Conservation (phyloP, 2,888 invertebrate species). For the Calephelis perditalis region DNA sequence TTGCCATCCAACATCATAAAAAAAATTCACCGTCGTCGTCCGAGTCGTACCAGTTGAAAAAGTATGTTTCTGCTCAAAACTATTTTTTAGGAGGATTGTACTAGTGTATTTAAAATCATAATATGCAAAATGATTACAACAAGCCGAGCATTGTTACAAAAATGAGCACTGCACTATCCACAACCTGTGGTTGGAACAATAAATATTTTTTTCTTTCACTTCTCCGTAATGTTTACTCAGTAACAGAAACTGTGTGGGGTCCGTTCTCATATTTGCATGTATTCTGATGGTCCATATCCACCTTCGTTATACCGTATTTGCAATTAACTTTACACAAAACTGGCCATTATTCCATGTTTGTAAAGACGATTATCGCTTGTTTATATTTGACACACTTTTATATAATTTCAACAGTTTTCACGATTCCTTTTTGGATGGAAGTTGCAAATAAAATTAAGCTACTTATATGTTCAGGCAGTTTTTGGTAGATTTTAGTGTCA, state of each 20-base stretch:
- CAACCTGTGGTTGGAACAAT: constrained; percentile 34
- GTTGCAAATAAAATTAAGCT: not conserved
- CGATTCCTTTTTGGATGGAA: not conserved
- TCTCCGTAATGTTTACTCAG: constrained; percentile 43
- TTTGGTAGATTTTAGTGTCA: not conserved
- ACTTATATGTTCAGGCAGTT: not conserved
- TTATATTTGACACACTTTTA: not conserved
- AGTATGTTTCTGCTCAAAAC: too few species aligned
- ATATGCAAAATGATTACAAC: too few species aligned
- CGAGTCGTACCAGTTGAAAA: too few species aligned
- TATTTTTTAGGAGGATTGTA: too few species aligned
- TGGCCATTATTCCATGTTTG: not conserved
- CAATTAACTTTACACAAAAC: not conserved
- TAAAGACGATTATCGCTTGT: not conserved
- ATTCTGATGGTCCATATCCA: not conserved
- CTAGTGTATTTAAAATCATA: too few species aligned
- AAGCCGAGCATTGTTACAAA: too few species aligned
- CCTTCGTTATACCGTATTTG: too few species aligned
- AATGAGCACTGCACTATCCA: too few species aligned
- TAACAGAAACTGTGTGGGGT: constrained; percentile 38
- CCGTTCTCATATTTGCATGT: constrained; percentile 20
- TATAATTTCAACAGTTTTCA: not conserved
- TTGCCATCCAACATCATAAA: too few species aligned
- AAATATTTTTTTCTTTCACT: constrained; percentile 37
- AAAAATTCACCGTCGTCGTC: too few species aligned